Percentiles rank a stretch among this genome's conserved stretches.
Evolutionary conservation across 1,140 invertebrate species (phyloP).

Genomic region (Saccostrea glomerata): DNA sequence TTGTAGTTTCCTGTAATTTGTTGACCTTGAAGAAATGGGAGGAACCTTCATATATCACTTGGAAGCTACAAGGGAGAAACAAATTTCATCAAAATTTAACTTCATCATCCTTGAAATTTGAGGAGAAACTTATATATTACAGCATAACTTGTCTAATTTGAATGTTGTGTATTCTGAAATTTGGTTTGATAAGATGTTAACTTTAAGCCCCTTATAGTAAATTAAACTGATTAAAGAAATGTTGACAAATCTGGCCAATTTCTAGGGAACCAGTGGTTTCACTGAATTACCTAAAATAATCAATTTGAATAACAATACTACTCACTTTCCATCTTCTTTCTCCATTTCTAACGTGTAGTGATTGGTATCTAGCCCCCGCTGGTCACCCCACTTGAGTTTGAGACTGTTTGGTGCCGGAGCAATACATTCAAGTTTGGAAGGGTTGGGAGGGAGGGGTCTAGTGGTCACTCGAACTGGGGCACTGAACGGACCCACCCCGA

Average conservation of each 20-base stretch:
- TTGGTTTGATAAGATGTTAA: no score
- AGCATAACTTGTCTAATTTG: no score
- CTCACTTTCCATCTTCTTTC: constrained; percentile 75
- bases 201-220: no score
- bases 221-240: no score
- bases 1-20: constrained; percentile 87
- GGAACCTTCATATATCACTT: constrained; percentile 88
- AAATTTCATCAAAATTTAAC: background rate
- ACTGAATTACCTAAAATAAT: no score
- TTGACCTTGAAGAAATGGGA: constrained; percentile 88
- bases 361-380: constrained; percentile 84
- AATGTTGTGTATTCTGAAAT: no score
- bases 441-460: constrained; percentile 86
- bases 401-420: constrained; percentile 88
- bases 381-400: constrained; percentile 91
- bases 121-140: no score
- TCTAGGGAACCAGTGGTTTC: no score
- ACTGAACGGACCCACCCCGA: constrained; percentile 90
- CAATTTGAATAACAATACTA: background rate
- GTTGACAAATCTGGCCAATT: no score
- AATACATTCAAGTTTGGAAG: constrained; percentile 87
- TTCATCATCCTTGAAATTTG: background rate
- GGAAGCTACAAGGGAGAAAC: constrained; percentile 80
- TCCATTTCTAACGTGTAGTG: constrained; percentile 87
- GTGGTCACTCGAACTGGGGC: constrained; percentile 86